These are phyloP conservation scores for Thryonomys swinderianus DNA, from an alignment of 2,113 vertebrate genomes.

Conservation along the genomic window DNA sequence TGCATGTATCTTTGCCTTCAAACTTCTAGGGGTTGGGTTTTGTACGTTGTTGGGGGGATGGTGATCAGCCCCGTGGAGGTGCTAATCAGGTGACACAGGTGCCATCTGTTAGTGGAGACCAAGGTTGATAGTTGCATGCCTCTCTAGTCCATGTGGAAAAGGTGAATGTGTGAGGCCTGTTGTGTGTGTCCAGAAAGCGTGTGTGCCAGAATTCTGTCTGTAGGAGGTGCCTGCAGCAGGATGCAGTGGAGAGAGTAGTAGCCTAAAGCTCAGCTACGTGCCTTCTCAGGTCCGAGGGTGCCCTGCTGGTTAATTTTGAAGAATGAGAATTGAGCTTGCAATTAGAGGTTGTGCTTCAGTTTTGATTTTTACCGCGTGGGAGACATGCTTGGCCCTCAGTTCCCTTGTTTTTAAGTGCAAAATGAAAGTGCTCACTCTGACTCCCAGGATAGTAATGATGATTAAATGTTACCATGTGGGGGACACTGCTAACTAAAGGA, in stretches of 20 bases:
- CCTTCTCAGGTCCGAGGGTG: background rate
- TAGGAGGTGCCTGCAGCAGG: background rate
- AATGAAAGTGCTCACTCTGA: background rate
- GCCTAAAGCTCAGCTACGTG: background rate
- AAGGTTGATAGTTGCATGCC: background rate
- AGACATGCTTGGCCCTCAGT: background rate
- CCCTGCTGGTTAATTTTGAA: background rate
- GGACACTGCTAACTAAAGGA: background rate
- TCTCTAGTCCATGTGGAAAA: background rate
- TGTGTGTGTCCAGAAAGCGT: background rate
- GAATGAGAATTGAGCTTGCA: background rate
- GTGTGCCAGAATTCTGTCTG: background rate
- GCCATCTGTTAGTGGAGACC: background rate
- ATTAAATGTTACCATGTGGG: background rate
- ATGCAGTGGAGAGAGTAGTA: background rate
- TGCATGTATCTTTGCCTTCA: background rate
- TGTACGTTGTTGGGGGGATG: background rate
- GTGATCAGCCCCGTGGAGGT: background rate
- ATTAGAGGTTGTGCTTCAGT: background rate
- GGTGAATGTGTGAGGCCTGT: background rate
- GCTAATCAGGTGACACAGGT: background rate
- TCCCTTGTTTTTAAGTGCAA: background rate
- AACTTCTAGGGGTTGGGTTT: background rate
- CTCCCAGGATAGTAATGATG: background rate
- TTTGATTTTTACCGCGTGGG: background rate